phyloP scores from a whole-genome alignment of 2,797 vertebrate species.

The Anableps anableps region DNA sequence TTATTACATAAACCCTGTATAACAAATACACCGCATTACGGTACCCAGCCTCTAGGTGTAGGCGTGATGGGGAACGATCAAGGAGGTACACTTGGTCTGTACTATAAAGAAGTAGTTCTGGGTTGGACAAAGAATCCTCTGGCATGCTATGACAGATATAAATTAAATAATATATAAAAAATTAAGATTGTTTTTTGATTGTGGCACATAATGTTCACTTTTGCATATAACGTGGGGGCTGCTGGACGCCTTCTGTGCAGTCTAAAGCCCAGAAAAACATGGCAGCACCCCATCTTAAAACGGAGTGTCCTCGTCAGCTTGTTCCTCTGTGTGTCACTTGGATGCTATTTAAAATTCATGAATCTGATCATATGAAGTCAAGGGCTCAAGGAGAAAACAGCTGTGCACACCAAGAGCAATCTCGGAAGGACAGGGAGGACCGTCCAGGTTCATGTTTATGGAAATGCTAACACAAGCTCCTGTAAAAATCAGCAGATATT shows the following conservation, averaged over 20 bases:
- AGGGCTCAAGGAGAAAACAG: conserved; percentile 23
- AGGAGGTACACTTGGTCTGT: neutral
- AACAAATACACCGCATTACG: neutral
- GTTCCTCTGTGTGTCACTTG: conserved; percentile 1
- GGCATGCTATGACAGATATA: neutral
- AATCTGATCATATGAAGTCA: conserved; percentile 30
- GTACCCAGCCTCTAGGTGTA: neutral
- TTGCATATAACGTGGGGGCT: neutral
- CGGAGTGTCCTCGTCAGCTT: neutral
- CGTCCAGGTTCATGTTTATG: neutral
- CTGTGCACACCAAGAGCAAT: conserved; percentile 13
- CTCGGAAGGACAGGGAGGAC: conserved; percentile 9
- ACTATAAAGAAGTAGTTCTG: neutral
- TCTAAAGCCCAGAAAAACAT: neutral
- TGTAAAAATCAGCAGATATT: neutral
- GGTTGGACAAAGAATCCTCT: neutral
- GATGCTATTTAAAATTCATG: conserved; percentile 8
- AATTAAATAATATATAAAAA: neutral
- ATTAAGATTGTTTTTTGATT: neutral
- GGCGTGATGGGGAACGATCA: neutral
- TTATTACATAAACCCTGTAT: neutral
- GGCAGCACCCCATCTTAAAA: neutral
- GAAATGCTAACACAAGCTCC: neutral
- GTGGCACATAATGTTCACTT: neutral
- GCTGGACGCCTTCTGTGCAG: neutral